Conservation (phyloP, 2,888 invertebrate genomes). For the Aproaerema taeniolella region DNA sequence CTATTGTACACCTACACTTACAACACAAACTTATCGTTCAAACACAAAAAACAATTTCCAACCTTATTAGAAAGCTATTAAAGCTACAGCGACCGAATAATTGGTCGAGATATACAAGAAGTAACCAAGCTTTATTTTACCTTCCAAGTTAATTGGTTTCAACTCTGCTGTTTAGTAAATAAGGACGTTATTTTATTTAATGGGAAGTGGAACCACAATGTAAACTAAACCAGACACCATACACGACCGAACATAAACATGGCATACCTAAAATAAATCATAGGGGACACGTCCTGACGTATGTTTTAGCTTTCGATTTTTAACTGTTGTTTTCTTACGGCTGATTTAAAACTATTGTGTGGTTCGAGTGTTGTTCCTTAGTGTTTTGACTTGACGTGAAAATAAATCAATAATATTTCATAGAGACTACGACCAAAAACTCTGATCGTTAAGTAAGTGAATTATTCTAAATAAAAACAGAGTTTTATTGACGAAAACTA, state of each 20-base stretch:
- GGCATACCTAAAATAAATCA: constrained; percentile 70
- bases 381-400: too few species aligned
- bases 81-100: background rate
- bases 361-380: background rate
- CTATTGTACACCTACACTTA: constrained; percentile 52
- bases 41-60: background rate
- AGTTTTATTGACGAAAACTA: too few species aligned
- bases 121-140: constrained; percentile 22
- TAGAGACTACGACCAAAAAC: too few species aligned
- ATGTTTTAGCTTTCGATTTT: constrained; percentile 40
- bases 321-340: constrained; percentile 13
- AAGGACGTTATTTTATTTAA: too few species aligned
- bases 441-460: too few species aligned
- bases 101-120: too few species aligned
- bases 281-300: constrained; percentile 44
- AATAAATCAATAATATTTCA: too few species aligned
- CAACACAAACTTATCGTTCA: constrained; percentile 19
- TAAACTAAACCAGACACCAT: constrained; percentile 52
- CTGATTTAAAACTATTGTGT: constrained; percentile 1
- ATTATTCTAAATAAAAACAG: too few species aligned
- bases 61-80: constrained; percentile 18
- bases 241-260: constrained; percentile 63
- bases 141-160: too few species aligned
- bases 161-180: too few species aligned
- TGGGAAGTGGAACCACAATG: too few species aligned